Percentiles rank a stretch among this genome's conserved stretches.
Conservation (phyloP, 2,888 invertebrate species). For the Dryococelus australis region DNA sequence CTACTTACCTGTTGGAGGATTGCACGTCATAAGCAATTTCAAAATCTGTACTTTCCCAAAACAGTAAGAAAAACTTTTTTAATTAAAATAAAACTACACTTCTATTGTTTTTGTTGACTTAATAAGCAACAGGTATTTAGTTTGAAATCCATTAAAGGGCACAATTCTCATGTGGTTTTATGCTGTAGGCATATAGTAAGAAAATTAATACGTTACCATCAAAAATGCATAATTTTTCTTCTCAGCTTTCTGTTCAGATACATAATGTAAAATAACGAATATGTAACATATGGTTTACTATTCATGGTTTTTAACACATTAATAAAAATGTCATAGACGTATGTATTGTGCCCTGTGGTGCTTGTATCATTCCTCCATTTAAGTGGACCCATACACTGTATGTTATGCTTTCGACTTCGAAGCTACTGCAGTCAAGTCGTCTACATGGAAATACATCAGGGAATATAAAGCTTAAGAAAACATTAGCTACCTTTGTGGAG, state of each 20-base stretch:
- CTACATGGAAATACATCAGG: neutral
- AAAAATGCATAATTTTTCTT: too few species aligned
- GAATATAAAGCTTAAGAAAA: neutral
- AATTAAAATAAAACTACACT: neutral
- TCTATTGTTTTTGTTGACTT: neutral
- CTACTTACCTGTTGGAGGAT: neutral
- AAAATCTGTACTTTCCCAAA: neutral
- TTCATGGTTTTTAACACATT: neutral
- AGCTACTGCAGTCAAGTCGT: neutral
- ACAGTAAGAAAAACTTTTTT: neutral
- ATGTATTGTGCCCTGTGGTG: neutral
- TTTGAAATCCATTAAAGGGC: neutral
- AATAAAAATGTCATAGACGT: neutral
- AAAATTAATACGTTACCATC: too few species aligned
- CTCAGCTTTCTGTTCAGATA: too few species aligned
- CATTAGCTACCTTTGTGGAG: neutral
- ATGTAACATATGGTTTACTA: neutral
- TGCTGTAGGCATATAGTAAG: too few species aligned
- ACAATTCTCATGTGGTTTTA: neutral
- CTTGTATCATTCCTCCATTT: constrained; percentile 1
- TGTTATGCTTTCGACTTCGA: neutral
- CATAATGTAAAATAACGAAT: too few species aligned
- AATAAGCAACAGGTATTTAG: neutral
- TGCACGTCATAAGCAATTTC: neutral
- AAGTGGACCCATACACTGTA: neutral